phyloP scores from a whole-genome alignment of 2,113 vertebrate genomes.

The Stegastes partitus region DNA sequence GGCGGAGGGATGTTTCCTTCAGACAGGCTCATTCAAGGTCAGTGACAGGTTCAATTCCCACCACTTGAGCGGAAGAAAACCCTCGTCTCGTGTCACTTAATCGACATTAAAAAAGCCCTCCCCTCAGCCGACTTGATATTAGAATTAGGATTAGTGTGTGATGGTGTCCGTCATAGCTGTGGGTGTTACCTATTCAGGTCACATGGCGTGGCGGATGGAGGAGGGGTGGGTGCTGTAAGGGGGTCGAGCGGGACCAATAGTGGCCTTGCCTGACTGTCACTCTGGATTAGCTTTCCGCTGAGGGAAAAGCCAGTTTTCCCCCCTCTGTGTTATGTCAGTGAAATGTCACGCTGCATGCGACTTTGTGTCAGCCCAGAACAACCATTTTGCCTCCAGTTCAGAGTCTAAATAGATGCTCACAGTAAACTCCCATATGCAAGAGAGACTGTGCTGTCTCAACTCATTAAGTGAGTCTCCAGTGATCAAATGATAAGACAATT shows the following conservation, averaged over 20 bases:
- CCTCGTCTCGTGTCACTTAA: constrained; percentile 10
- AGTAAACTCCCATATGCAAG: constrained; percentile 52
- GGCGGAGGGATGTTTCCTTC: constrained; percentile 1
- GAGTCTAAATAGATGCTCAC: constrained; percentile 52
- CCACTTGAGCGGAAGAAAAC: constrained; percentile 27
- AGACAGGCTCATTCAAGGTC: constrained; percentile 44
- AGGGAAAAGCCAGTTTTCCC: constrained; percentile 48
- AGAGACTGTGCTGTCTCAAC: constrained; percentile 44
- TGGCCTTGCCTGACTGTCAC: constrained; percentile 67
- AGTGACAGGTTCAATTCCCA: constrained; percentile 37
- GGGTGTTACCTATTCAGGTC: constrained; percentile 67
- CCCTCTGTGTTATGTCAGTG: constrained; percentile 66
- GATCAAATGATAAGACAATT: constrained; percentile 55
- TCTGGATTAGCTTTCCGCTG: constrained; percentile 63
- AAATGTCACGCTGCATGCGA: constrained; percentile 73
- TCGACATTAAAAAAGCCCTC: constrained; percentile 42
- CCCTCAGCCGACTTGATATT: constrained; percentile 42
- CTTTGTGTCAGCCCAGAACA: constrained; percentile 57
- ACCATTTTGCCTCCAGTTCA: constrained; percentile 65
- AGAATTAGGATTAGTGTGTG: constrained; percentile 68
- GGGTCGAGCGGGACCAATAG: constrained; percentile 46
- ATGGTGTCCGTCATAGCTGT: constrained; percentile 47
- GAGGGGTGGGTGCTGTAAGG: constrained; percentile 10
- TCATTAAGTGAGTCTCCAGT: constrained; percentile 51
- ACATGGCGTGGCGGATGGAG: constrained; percentile 43